A percentile compares a stretch with the other conserved stretches of the same genome.
Evolutionary conservation across 2,888 invertebrate species (phyloP).

Genomic region (Deilephila elpenor): DNA sequence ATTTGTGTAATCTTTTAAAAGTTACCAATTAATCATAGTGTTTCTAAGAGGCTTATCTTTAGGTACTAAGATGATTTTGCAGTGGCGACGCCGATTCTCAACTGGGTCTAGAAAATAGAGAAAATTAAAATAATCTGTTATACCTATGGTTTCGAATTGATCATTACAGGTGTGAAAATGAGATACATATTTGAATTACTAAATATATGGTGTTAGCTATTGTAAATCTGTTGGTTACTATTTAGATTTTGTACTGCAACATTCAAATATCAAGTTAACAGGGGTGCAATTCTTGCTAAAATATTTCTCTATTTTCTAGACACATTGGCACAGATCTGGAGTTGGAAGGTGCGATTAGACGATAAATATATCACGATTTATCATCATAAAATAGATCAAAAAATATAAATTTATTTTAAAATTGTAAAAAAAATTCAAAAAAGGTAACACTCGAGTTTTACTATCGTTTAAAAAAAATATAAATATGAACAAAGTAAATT

Average conservation of each 20-base stretch:
- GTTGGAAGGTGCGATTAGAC: conserved; percentile 36
- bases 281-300: too few relatives aligned
- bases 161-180: neutral
- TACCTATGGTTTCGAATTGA: neutral
- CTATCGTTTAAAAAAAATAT: conserved; percentile 36
- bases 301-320: conserved; percentile 20
- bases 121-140: neutral
- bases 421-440: neutral
- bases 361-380: conserved; percentile 36
- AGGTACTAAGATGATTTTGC: conserved; percentile 50
- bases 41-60: conserved; percentile 70
- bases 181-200: too few relatives aligned
- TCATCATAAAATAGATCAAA: conserved; percentile 43
- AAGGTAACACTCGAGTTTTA: conserved; percentile 20
- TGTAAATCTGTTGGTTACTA: too few relatives aligned
- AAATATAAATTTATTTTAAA: conserved; percentile 35
- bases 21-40: conserved; percentile 68
- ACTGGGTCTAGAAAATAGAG: neutral
- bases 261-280: too few relatives aligned
- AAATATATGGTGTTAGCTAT: too few relatives aligned
- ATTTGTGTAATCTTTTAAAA: conserved; percentile 60
- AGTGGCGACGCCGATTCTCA: conserved; percentile 13
- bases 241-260: too few relatives aligned
- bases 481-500: conserved; percentile 53
- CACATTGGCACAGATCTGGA: conserved; percentile 15